Evolutionary conservation across 2,888 invertebrate genomes (phyloP).

Genomic region (Crocallis elinguaria): DNA sequence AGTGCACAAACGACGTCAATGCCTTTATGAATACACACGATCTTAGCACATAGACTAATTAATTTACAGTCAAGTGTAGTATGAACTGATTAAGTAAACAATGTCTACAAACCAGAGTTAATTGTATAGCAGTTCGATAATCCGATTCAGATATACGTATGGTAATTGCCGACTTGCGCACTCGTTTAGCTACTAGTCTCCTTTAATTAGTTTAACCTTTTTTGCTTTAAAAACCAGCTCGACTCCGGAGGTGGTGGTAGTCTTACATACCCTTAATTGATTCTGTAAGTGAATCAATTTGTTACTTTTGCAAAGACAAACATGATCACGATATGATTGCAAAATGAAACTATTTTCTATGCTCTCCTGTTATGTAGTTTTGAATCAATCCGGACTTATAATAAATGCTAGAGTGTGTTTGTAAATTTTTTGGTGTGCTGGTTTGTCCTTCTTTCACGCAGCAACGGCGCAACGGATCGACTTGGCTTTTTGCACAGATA

Average conservation of each 20-base stretch:
- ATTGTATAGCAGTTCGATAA: constrained; percentile 61
- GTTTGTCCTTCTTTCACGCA: too few species aligned
- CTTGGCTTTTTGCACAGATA: too few species aligned
- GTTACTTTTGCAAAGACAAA: constrained; percentile 2
- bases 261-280: constrained; percentile 19
- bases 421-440: too few species aligned
- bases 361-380: too few species aligned
- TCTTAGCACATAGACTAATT: constrained; percentile 26
- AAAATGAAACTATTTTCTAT: too few species aligned
- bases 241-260: constrained; percentile 31
- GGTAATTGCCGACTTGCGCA: constrained; percentile 54
- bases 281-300: constrained; percentile 12
- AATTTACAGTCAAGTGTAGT: constrained; percentile 33
- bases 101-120: constrained; percentile 59
- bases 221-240: constrained; percentile 29
- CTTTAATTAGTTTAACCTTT: constrained; percentile 50
- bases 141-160: constrained; percentile 56
- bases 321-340: background rate
- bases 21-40: constrained; percentile 20
- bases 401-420: too few species aligned
- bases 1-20: constrained; percentile 17
- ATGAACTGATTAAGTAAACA: constrained; percentile 35
- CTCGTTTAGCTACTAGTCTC: constrained; percentile 50
- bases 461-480: too few species aligned
- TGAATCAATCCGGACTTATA: too few species aligned